Percentiles rank a stretch among this genome's conserved stretches.
Evolutionary conservation across 2,113 vertebrate species (phyloP).

Genomic region (Dipodomys merriami): DNA sequence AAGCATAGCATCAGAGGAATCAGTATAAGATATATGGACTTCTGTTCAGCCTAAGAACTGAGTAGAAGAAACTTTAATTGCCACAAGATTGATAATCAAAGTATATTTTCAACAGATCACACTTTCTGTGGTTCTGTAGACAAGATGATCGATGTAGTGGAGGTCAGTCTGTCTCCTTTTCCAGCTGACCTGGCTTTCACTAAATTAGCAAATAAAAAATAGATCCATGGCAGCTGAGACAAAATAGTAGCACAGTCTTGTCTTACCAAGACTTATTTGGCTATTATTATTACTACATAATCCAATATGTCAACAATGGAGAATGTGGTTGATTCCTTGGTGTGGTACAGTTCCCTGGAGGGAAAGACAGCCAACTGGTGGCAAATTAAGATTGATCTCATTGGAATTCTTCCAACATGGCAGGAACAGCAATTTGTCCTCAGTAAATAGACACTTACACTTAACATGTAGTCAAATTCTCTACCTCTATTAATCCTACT

Average conservation of each 20-base stretch:
- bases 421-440: conserved; percentile 24
- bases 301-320: neutral
- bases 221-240: neutral
- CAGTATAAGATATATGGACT: neutral
- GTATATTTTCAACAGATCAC: neutral
- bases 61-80: neutral
- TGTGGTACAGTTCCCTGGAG: neutral
- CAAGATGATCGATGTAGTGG: neutral
- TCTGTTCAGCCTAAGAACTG: neutral
- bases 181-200: neutral
- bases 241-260: neutral
- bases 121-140: neutral
- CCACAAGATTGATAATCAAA: neutral
- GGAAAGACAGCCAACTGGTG: conserved; percentile 1
- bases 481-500: neutral
- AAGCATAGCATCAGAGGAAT: neutral
- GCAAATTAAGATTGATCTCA: conserved; percentile 49
- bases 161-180: neutral
- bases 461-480: neutral
- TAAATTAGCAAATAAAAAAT: neutral
- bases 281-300: neutral
- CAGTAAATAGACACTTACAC: conserved; percentile 33
- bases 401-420: conserved; percentile 40
- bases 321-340: neutral
- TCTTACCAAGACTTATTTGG: neutral